Percentiles rank a stretch among this genome's conserved stretches.
These are phyloP conservation scores for Jordanella pulchra DNA, from an alignment of 2,797 vertebrate genomes.

Conservation along the genomic window DNA sequence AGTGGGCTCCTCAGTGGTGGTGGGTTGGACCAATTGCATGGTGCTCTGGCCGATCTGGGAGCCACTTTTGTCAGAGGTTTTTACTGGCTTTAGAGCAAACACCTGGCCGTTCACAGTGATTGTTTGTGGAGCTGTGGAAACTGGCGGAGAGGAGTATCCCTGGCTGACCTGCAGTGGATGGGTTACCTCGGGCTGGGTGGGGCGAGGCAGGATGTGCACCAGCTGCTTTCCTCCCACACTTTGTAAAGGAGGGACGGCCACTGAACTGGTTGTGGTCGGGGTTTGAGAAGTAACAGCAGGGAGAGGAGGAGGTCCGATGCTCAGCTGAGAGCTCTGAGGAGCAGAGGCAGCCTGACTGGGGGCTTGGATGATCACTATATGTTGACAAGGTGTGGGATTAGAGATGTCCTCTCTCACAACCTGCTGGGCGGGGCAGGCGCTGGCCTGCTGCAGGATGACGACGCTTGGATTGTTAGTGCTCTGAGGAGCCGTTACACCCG, in stretches of 20 bases:
- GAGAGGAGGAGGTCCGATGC: conserved; percentile 81
- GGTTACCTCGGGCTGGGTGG: conserved; percentile 71
- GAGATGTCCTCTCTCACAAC: conserved; percentile 88
- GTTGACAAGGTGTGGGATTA: conserved; percentile 90
- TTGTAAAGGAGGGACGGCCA: conserved; percentile 82
- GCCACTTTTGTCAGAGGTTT: conserved; percentile 86
- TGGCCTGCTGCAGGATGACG: conserved; percentile 93
- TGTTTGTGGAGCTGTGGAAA: conserved; percentile 87
- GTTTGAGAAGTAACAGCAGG: conserved; percentile 78
- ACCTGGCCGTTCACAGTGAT: conserved; percentile 97
- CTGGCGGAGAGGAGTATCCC: conserved; percentile 77
- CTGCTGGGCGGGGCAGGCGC: conserved; percentile 81
- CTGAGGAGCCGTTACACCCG: conserved; percentile 82
- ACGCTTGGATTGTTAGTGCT: conserved; percentile 89
- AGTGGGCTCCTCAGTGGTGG: conserved; percentile 91
- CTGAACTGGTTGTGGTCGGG: conserved; percentile 71
- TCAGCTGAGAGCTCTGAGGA: conserved; percentile 83
- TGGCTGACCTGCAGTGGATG: conserved; percentile 74
- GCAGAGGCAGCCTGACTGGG: conserved; percentile 86
- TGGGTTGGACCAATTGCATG: conserved; percentile 94
- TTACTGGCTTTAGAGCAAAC: conserved; percentile 94
- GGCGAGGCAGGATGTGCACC: conserved; percentile 95
- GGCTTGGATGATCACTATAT: conserved; percentile 97
- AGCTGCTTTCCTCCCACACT: conserved; percentile 93
- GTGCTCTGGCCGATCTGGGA: conserved; percentile 82